Evolutionary conservation across 2,888 invertebrate genomes (phyloP).

Genomic region (Sphaerophoria taeniata): DNA sequence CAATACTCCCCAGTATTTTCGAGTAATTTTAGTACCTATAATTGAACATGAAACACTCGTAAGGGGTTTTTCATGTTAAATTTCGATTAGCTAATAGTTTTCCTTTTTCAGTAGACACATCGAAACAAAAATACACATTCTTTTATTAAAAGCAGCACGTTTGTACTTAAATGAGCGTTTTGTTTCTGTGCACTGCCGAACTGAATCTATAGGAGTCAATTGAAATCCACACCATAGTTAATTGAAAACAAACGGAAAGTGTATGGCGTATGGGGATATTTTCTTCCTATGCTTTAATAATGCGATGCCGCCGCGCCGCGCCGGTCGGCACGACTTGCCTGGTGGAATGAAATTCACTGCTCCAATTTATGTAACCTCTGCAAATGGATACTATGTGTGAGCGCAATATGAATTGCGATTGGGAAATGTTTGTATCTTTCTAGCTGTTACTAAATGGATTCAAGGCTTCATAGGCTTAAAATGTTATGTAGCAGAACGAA

Average conservation of each 20-base stretch:
- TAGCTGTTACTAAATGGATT: constrained; percentile 55
- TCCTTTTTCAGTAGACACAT: background rate
- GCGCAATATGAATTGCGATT: constrained; percentile 48
- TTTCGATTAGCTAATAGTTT: constrained; percentile 6
- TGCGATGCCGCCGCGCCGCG: too few relatives aligned
- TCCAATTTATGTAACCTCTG: constrained; percentile 43
- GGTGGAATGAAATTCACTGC: constrained; percentile 35
- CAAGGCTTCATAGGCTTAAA: constrained; percentile 39
- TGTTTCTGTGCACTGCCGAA: too few relatives aligned
- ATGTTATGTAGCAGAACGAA: constrained; percentile 15
- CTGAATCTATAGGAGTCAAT: constrained; percentile 30
- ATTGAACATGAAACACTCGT: too few relatives aligned
- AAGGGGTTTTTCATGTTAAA: background rate
- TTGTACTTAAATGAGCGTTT: background rate
- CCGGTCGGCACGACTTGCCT: too few relatives aligned
- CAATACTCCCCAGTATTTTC: too few relatives aligned
- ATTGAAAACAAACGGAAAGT: constrained; percentile 20
- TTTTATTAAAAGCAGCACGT: background rate
- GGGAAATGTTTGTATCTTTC: constrained; percentile 46
- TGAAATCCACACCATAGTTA: constrained; percentile 60
- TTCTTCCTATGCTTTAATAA: background rate
- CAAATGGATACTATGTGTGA: constrained; percentile 32
- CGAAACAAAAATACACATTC: constrained; percentile 2
- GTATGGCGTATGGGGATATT: background rate
- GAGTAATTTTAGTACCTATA: too few relatives aligned